Evolutionary conservation across 2,113 vertebrate genomes (phyloP), one percentile per base, ranked within the genome.

Genomic region (Tachysurus vachellii): DNA sequence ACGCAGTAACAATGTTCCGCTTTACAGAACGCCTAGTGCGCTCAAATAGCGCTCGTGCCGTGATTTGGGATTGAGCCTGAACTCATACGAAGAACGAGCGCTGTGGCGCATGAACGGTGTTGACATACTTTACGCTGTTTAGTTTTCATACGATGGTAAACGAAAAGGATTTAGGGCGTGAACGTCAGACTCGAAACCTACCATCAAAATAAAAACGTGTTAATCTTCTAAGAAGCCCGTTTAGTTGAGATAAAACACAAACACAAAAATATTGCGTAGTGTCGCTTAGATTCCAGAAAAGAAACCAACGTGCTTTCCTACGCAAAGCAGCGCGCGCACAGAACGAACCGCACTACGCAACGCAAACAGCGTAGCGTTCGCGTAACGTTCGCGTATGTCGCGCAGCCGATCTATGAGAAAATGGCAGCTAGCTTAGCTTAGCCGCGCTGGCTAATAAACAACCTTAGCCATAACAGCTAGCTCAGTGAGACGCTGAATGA

Each of bases 391-490:
- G 47, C 73, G 66, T 31, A 68, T 62, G 47, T 80, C 89, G 77
- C 91, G 89, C 85, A 85, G 62, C 64, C 66, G 36, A 80, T 56
- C n/a, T 59, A 82, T 36, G 86, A 73, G n/a, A 62, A 71, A 84
- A 88, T 88, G 85, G 56, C 88, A 83, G 79, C 86, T 84, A 87
- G 89, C 89, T 87, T 89, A 81, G 56, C 79, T 87, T 89, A 81
- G 56, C 79, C 56, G 36, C 26, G 79, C 79, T 62, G 42, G 87
- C 85, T 89, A 89, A 88, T 83, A 89, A 89, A 91, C 91, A 91
- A 89, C 76, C 86, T 36, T 26, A 64, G 73, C 82, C n/a, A n/a
- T 47, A 31, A 56, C 61, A 71, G 82, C 82, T 54, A 83, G 14
- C 47, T 9, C 23, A 57, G 23, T 13, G 36, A 26, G 36, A 17